These are phyloP conservation scores for Mustela nigripes DNA, from an alignment of 2,113 vertebrate genomes.

Conservation along the genomic window DNA sequence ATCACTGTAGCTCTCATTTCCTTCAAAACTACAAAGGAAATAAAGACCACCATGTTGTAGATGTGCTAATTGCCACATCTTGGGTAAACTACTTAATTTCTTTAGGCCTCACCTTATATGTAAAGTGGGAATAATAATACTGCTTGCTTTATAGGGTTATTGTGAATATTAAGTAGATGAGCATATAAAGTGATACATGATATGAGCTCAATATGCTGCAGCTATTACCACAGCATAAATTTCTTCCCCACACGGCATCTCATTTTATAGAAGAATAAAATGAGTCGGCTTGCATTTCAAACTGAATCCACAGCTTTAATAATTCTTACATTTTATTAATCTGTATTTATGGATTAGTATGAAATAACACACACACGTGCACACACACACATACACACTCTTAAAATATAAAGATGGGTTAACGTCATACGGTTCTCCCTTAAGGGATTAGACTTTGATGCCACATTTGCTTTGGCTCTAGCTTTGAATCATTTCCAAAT, in stretches of 20 bases:
- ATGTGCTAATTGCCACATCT: neutral
- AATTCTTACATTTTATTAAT: conserved; percentile 49
- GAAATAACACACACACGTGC: neutral
- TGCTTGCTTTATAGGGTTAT: neutral
- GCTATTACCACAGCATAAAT: conserved; percentile 23
- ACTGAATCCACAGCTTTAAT: neutral
- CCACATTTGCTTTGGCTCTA: neutral
- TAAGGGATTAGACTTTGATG: conserved; percentile 17
- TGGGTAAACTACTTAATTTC: conserved; percentile 40
- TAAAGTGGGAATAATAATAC: conserved; percentile 26
- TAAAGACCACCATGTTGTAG: neutral
- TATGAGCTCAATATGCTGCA: neutral
- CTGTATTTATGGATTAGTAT: conserved; percentile 15
- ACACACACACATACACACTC: neutral
- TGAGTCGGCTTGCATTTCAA: conserved; percentile 24
- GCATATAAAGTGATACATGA: neutral
- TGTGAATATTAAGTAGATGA: conserved; percentile 37
- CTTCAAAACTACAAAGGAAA: conserved; percentile 5
- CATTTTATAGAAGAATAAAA: conserved; percentile 39
- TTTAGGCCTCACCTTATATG: conserved; percentile 21
- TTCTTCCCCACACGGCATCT: conserved; percentile 25
- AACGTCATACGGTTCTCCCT: neutral
- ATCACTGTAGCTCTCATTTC: neutral
- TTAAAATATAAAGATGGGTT: neutral
- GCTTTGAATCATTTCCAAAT: conserved; percentile 27